These are phyloP conservation scores for Bambusicola thoracicus DNA, from an alignment of 2,113 vertebrate genomes.

Conservation along the genomic window DNA sequence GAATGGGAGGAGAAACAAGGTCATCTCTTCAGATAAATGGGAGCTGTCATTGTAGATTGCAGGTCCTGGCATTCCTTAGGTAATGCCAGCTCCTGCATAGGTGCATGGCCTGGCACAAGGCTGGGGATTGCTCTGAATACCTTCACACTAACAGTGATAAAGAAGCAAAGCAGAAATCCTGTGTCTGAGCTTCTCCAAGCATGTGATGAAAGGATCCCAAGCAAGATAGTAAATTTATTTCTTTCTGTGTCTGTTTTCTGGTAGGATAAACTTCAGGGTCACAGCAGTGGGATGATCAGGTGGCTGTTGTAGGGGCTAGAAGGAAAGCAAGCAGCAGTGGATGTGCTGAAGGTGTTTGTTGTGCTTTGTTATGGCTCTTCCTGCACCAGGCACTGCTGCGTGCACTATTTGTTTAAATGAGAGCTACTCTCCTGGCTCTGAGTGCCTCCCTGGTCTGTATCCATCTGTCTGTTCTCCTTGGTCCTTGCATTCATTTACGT, in stretches of 20 bases:
- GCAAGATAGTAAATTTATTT: not conserved
- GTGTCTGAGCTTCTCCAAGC: not conserved
- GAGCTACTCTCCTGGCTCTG: not conserved
- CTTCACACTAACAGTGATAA: fast-evolving
- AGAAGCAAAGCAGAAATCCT: not conserved
- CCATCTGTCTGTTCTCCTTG: not conserved
- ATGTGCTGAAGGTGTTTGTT: not conserved
- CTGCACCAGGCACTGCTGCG: not conserved
- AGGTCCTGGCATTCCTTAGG: not conserved
- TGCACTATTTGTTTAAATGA: not conserved
- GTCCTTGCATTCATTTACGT: not conserved
- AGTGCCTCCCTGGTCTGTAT: not conserved
- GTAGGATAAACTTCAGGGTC: not conserved
- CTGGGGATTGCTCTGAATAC: not conserved
- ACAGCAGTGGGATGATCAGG: not conserved
- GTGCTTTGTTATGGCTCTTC: not conserved
- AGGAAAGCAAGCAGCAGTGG: not conserved
- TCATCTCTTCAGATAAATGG: not conserved
- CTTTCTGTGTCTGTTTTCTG: not conserved
- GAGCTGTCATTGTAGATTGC: not conserved
- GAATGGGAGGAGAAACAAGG: not conserved
- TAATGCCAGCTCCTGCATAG: not conserved
- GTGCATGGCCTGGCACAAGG: not conserved
- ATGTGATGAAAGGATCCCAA: not conserved
- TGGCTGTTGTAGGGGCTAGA: not conserved